Conservation (phyloP, 2,797 vertebrate genomes). For the Telmatherina bonti region DNA sequence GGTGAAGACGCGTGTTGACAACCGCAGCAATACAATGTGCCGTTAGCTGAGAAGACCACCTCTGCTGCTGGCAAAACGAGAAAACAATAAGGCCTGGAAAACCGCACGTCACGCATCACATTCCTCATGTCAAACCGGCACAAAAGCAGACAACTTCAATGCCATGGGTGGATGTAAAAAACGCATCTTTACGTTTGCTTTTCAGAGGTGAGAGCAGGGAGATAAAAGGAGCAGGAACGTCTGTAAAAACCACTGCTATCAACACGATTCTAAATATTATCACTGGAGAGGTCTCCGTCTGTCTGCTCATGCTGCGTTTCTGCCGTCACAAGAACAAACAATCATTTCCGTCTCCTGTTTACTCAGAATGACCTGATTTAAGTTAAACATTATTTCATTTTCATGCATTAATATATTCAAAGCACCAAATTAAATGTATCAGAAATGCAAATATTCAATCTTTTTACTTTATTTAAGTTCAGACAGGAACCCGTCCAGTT, state of each 20-base stretch:
- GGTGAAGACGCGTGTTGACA: too few relatives aligned
- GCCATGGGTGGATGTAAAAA: too few relatives aligned
- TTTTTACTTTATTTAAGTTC: background rate
- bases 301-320: too few relatives aligned
- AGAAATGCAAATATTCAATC: background rate
- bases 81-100: constrained; percentile 62
- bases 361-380: constrained; percentile 42
- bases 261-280: constrained; percentile 14
- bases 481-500: background rate
- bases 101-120: constrained; percentile 61
- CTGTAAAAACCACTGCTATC: too few relatives aligned
- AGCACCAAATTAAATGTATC: background rate
- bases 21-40: constrained; percentile 21
- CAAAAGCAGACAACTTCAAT: constrained; percentile 51
- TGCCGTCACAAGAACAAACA: constrained; percentile 68
- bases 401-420: background rate
- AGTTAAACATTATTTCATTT: background rate
- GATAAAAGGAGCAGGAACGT: too few relatives aligned
- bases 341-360: constrained; percentile 57
- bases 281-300: constrained; percentile 28
- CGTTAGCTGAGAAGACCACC: constrained; percentile 67
- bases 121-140: constrained; percentile 61
- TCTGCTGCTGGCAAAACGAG: constrained; percentile 52
- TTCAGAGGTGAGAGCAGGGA: background rate
- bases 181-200: constrained; percentile 15